phyloP scores from a whole-genome alignment of 2,888 invertebrate species.

The Lithophane semibrunnea region DNA sequence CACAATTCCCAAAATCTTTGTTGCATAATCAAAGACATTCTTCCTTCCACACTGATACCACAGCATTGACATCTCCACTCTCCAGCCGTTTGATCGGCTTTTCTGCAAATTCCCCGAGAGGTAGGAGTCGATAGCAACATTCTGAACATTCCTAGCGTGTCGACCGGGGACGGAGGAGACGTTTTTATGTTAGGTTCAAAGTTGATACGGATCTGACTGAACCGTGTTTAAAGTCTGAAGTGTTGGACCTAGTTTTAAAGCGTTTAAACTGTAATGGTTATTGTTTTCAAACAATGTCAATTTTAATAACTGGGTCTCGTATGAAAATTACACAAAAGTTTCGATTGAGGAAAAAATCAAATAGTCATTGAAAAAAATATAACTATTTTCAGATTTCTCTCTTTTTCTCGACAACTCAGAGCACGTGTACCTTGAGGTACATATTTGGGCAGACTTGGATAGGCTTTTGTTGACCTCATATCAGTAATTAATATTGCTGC shows the following conservation, averaged over 20 bases:
- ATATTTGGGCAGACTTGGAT: not conserved
- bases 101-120: slow-evolving; percentile 29
- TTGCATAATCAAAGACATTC: slow-evolving; percentile 6
- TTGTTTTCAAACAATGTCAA: not conserved
- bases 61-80: not conserved
- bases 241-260: slow-evolving; percentile 18
- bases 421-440: not conserved
- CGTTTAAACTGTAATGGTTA: not conserved
- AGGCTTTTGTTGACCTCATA: not conserved
- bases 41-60: not conserved
- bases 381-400: not conserved
- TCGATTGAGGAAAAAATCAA: no score
- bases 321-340: not conserved
- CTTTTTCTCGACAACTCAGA: not conserved
- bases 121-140: slow-evolving; percentile 18
- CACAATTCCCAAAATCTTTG: not conserved
- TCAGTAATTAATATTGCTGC: no score
- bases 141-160: slow-evolving; percentile 40
- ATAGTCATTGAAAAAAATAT: not conserved
- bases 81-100: not conserved
- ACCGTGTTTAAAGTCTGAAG: not conserved
- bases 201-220: slow-evolving; percentile 25
- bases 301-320: not conserved
- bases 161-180: not conserved
- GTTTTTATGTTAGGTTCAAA: slow-evolving; percentile 18